These are phyloP conservation scores for Esperia sulphurella DNA, from an alignment of 2,888 invertebrate species.

Conservation along the genomic window DNA sequence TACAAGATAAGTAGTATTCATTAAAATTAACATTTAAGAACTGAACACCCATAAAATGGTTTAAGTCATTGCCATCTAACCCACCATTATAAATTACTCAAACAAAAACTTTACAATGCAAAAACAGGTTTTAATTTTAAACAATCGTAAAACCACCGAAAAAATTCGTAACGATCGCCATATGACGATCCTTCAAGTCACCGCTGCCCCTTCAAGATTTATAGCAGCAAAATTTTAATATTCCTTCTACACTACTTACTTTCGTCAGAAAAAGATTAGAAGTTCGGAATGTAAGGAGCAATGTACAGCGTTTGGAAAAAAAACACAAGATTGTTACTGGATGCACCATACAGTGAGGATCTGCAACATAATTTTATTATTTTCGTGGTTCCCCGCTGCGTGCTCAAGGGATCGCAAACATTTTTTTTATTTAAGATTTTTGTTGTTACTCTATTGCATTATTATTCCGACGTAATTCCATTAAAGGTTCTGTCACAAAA, in stretches of 20 bases:
- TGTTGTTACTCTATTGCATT: no score
- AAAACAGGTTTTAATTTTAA: conserved; percentile 49
- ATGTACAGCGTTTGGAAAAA: conserved; percentile 37
- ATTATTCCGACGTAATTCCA: no score
- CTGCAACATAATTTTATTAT: conserved; percentile 57
- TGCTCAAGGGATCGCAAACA: conserved; percentile 30
- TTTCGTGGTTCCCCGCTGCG: conserved; percentile 53
- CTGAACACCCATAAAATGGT: conserved; percentile 20
- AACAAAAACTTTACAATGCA: conserved; percentile 42
- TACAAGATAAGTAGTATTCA: conserved; percentile 12
- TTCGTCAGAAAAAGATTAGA: neutral
- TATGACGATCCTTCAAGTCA: conserved; percentile 59
- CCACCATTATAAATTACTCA: conserved; percentile 37
- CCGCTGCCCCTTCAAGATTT: conserved; percentile 55
- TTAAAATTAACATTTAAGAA: conserved; percentile 17
- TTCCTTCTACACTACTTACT: conserved; percentile 34
- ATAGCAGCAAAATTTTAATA: conserved; percentile 23
- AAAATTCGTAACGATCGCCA: conserved; percentile 61
- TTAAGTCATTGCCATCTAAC: conserved; percentile 36
- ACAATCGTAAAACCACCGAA: conserved; percentile 65
- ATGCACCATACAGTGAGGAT: conserved; percentile 47
- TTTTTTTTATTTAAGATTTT: neutral
- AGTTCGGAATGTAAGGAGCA: conserved; percentile 27
- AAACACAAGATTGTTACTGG: conserved; percentile 35
- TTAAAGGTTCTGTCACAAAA: no score